Base-by-base conservation (phyloP, 1,140 invertebrate species). In the Rhopalosiphum padi region DNA sequence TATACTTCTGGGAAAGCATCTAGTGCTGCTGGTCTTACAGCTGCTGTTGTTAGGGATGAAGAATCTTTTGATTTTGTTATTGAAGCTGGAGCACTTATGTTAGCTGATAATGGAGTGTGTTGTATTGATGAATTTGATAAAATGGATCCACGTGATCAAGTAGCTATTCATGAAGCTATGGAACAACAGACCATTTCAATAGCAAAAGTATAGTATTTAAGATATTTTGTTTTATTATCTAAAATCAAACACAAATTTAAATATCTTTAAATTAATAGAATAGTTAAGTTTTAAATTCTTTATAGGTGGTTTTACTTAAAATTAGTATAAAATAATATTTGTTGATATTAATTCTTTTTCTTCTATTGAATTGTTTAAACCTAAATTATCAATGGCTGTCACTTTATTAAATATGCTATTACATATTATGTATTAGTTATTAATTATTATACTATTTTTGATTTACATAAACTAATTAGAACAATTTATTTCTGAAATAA, bases 41-140 rank as follows among this genome's bases (percentile, higher is more conserved):
- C 99, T 23, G 99, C 99, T 88, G 99, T 99, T 37, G 99, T 99
- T 0, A 96, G 97, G 95, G 99, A 99, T 95, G 99, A 99, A 95
- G 99, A 99, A 95, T 98, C 98, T 15, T 97, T 97, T 93, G 99
- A 99, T 96, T 99, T 99, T 96, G 99, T 99, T 3, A 99, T 99
- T 94, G 99, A 99, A 96, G 99, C 99, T 41, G 99, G 99, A 83
- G 99, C 99, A 9, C 95, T 99, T 8, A 99, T 99, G 99, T 96
- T 99, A 94, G 99, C 99, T 0, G 99, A 99, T 95, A 99, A 99
- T 95, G 99, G 99, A 30, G 98, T 99, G 51, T 99, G 99, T 95
- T 99, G 99, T 95, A 99, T 99, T 94, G 99, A 99, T 95, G 99
- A 99, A 96, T 99, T 99, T 96, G 99, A 99, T 95, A 99, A 99